Conservation (phyloP, 2,888 invertebrate species). For the Plagodis dolabraria region DNA sequence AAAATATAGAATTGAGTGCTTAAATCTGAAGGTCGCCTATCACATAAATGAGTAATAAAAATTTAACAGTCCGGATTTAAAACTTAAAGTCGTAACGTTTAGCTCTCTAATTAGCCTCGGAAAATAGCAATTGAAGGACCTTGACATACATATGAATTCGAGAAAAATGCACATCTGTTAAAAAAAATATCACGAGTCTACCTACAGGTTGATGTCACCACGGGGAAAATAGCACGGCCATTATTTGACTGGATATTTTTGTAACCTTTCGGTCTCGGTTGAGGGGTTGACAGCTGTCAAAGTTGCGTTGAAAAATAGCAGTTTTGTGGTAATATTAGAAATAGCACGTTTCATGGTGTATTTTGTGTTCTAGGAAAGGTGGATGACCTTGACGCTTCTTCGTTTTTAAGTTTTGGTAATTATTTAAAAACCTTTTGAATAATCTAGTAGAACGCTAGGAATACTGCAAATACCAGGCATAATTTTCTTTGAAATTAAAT, state of each 20-base stretch:
- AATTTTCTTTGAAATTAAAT: no score
- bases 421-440: no score
- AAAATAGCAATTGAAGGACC: slow-evolving; percentile 48
- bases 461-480: no score
- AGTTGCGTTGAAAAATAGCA: slow-evolving; percentile 20
- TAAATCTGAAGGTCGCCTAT: slow-evolving; percentile 17
- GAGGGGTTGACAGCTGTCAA: slow-evolving; percentile 43
- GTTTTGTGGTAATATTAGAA: slow-evolving; percentile 14
- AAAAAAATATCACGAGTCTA: slow-evolving; percentile 50
- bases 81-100: slow-evolving; percentile 33
- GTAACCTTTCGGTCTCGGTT: slow-evolving; percentile 41
- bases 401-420: not conserved
- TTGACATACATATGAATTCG: slow-evolving; percentile 61
- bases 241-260: slow-evolving; percentile 56
- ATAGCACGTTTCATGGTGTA: slow-evolving; percentile 5
- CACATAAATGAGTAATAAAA: slow-evolving; percentile 33
- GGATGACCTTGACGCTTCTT: slow-evolving; percentile 9
- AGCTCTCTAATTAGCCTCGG: slow-evolving; percentile 38
- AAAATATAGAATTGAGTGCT: not conserved
- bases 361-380: slow-evolving; percentile 4
- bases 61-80: slow-evolving; percentile 29
- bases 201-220: slow-evolving; percentile 63
- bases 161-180: slow-evolving; percentile 58
- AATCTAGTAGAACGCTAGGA: no score
- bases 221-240: slow-evolving; percentile 54